Conservation (phyloP, 2,888 invertebrate genomes). For the Liodrosophila aerea region DNA sequence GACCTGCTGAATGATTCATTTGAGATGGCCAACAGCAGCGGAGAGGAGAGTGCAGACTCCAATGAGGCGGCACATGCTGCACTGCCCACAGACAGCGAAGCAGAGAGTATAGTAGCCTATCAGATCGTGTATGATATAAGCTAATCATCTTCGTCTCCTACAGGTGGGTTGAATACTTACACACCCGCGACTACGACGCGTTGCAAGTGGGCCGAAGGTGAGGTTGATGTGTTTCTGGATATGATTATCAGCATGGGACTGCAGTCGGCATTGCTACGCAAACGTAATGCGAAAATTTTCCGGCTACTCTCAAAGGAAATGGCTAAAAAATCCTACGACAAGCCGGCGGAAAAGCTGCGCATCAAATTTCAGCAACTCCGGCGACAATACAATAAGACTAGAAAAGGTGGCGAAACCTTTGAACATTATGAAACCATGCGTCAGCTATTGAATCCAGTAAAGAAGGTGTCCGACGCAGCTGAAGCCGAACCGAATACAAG, state of each 20-base stretch:
- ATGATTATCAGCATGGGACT: conserved; percentile 53
- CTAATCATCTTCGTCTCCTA: not conserved
- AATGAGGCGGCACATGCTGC: conserved; percentile 40
- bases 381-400: conserved; percentile 53
- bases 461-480: conserved; percentile 16
- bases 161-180: conserved; percentile 37
- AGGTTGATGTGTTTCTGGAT: conserved; percentile 57
- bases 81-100: conserved; percentile 35
- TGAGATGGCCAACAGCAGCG: conserved; percentile 18
- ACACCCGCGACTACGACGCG: conserved; percentile 35
- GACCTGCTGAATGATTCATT: conserved; percentile 24
- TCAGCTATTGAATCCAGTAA: conserved; percentile 45
- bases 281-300: conserved; percentile 62
- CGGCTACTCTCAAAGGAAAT: conserved; percentile 57
- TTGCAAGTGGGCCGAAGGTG: conserved; percentile 60
- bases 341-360: conserved; percentile 63
- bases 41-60: conserved; percentile 22
- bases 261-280: conserved; percentile 55
- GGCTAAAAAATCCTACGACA: conserved; percentile 43
- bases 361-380: conserved; percentile 59
- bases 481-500: conserved; percentile 25
- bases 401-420: conserved; percentile 50
- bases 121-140: no score
- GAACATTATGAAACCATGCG: conserved; percentile 61
- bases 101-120: no score